Conservation (phyloP, 2,113 vertebrate species). For the Casuarius casuarius region DNA sequence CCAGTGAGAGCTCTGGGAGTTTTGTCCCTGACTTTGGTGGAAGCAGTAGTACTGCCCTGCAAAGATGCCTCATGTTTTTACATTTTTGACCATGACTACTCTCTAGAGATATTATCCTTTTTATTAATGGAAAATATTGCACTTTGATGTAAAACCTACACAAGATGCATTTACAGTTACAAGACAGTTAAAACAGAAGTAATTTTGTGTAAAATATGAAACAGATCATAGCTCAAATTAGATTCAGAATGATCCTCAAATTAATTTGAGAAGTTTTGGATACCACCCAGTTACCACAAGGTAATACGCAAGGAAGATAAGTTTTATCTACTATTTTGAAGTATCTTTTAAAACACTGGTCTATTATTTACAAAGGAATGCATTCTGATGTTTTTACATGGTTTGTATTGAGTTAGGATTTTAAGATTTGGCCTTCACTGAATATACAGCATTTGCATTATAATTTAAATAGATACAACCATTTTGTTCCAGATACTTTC, state of each 20-base stretch:
- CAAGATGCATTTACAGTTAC: not conserved
- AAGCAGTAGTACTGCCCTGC: not conserved
- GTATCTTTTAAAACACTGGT: not conserved
- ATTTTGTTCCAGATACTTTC: not conserved
- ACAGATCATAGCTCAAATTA: not conserved
- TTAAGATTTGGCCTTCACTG: not conserved
- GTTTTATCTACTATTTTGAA: not conserved
- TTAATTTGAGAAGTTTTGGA: not conserved
- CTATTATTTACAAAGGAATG: not conserved
- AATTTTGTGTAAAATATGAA: not conserved
- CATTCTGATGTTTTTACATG: not conserved
- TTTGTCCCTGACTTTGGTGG: not conserved
- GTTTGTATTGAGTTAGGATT: not conserved
- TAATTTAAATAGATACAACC: not conserved
- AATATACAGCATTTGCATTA: not conserved
- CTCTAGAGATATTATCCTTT: not conserved
- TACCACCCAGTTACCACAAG: not conserved
- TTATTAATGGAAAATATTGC: not conserved
- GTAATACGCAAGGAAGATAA: not conserved
- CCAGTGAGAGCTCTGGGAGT: not conserved
- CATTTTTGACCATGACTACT: not conserved
- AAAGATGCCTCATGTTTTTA: not conserved
- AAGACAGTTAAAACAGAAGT: not conserved
- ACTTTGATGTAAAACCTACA: not conserved
- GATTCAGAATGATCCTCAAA: not conserved